Conservation (phyloP, 2,113 vertebrate species). For the Onychorhynchus coronatus region DNA sequence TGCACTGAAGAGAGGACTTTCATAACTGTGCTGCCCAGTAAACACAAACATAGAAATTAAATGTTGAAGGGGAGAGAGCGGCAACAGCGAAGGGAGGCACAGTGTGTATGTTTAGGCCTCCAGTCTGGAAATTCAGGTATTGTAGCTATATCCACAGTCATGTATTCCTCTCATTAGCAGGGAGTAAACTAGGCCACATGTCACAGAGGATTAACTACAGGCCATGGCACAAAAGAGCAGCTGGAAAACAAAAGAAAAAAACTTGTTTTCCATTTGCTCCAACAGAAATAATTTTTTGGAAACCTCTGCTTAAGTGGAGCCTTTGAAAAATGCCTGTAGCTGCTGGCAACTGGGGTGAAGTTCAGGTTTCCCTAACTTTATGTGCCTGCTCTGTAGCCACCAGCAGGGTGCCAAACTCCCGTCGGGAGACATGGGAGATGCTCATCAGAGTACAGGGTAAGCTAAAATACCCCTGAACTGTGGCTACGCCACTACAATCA, state of each 20-base stretch:
- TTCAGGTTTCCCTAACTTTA: not conserved
- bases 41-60: not conserved
- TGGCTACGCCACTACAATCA: rapidly evolving
- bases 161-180: not conserved
- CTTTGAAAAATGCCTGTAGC: not conserved
- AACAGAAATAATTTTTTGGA: not conserved
- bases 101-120: not conserved
- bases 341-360: not conserved
- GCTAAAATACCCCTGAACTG: rapidly evolving
- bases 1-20: not conserved
- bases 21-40: not conserved
- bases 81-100: rapidly evolving
- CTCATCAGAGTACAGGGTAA: not conserved
- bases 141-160: not conserved
- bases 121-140: not conserved
- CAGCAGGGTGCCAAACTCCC: not conserved
- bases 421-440: rapidly evolving
- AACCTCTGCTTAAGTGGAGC: not conserved
- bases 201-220: constrained; percentile 22
- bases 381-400: not conserved
- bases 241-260: not conserved
- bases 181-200: not conserved
- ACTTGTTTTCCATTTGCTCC: not conserved
- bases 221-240: not conserved
- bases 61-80: not conserved